Evolutionary conservation across 2,113 vertebrate genomes (phyloP), one percentile per base, ranked within the genome.

Genomic region (Hepsetus odoe): DNA sequence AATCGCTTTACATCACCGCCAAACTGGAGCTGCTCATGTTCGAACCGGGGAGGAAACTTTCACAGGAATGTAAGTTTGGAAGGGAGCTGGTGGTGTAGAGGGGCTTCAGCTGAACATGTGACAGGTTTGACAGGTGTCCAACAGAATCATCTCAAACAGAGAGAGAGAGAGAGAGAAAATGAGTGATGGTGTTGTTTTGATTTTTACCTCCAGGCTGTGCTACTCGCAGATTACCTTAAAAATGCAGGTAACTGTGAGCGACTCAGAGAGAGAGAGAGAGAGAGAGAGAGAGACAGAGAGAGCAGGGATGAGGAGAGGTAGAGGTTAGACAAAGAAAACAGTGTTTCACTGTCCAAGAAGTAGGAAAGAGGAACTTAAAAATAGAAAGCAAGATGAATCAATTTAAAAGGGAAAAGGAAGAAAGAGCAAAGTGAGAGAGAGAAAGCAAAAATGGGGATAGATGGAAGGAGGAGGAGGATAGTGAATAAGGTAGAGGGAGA

Each of bases 51-150:
- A 20, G 51, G 28, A 53, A 53, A 38, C 14, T 22, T 46, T 61
- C 51, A 24, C 51, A 22, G 61, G 76, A 62, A 66, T 12, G 66
- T 51, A 32, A 62, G 67, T 51, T 28, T 35, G 42, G 55, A 62
- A 30, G 49, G 38, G 58, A 69, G 32, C 9, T 6, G 64, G 46
- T 22, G 22, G 22, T 0, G 24, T 40, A 26, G 42, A 18, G 22
- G 46, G 40, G 20, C 40, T 58, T 58, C 35, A 56, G 42, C 38
- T 18, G 35, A 78, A 20, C 6, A 12, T 69, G 62, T 72, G 61
- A 61, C 61, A 77, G 46, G 53, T 72, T 13, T 77, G 69, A 80
- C 70, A 80, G 78, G 76, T 78, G 76, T 71, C 76, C 76, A 62
- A 56, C 66, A 78, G 42, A 78, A 78, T 78, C 66, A 68, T 65